Percentiles rank a stretch among this genome's conserved stretches.
Conservation (phyloP, 2,113 vertebrate species). For the Grallaria varia region DNA sequence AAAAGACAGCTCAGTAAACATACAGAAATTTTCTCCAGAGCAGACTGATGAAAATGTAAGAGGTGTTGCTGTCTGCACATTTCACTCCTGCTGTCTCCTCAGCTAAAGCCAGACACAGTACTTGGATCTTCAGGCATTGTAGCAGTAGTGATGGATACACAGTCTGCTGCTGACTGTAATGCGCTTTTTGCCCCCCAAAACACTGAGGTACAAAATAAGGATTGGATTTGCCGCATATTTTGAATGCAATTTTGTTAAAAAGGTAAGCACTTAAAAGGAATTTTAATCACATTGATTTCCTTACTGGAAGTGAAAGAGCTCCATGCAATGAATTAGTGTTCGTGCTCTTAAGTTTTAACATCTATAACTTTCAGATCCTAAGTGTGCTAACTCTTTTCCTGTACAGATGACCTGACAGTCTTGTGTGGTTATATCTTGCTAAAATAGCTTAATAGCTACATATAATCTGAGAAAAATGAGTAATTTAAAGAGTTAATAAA, state of each 20-base stretch:
- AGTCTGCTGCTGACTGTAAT: slow-evolving; percentile 17
- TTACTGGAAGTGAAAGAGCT: slow-evolving; percentile 28
- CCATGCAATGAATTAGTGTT: slow-evolving; percentile 19
- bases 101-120: slow-evolving; percentile 18
- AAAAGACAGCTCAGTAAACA: neutral
- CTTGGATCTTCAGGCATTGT: neutral
- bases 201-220: slow-evolving; percentile 10
- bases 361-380: slow-evolving; percentile 2
- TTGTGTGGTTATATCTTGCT: neutral
- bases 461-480: neutral
- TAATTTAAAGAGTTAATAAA: slow-evolving; percentile 35
- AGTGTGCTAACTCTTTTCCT: neutral
- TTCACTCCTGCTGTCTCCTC: neutral
- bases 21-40: neutral
- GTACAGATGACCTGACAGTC: neutral
- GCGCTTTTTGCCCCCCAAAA: slow-evolving; percentile 14
- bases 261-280: slow-evolving; percentile 42
- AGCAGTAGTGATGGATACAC: neutral
- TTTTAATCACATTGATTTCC: slow-evolving; percentile 60
- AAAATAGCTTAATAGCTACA: neutral
- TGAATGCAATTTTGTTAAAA: neutral
- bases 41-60: slow-evolving; percentile 37
- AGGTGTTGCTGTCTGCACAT: slow-evolving; percentile 8
- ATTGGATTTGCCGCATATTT: slow-evolving; percentile 30
- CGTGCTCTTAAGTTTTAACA: neutral